Base-by-base conservation (phyloP, 2,888 invertebrate species). In the Mongoloraphidia duomilia region DNA sequence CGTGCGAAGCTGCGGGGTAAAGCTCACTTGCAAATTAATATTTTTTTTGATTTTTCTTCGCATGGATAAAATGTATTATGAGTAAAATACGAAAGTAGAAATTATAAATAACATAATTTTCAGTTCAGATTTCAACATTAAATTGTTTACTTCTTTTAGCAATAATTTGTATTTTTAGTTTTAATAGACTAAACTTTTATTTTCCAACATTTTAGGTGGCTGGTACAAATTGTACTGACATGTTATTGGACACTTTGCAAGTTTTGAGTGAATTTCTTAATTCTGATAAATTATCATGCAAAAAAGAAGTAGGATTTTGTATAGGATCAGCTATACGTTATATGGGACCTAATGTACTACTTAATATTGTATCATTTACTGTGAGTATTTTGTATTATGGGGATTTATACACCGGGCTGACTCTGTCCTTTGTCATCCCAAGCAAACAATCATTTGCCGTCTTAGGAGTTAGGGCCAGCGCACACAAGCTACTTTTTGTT, bases 321-420 rank as follows among this genome's bases (percentile, higher is more conserved):
- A 76, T 95, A 17, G 92, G 93, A 1, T 79, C 82, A 43, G 89
- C 88, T 1, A 73, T 90, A 13, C 79, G 76, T 61, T 65, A 77
- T 0, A 69, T 89, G 59, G 90, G 89, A 0, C 86, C 88, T 0
- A 81, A 84, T 59, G 65, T 73, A 49, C 82, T 89, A 1, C 67
- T 91, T 9, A 70, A 71, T 52, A 74, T 78, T 8, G 79, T 90
- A 52, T 82, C 84, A 0, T 59, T 90, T 12, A 69, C 79, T 57
- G 80, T 73, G 63, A 51, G 49, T 56, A 9, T 5, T 14, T 38
- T 40, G 26, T 26, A 1, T 26, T 26, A 1, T 26, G 1, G 17
- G 4, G 17, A 17, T 17, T 17, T 2, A 4, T n/a, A n/a, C n/a
- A n/a, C n/a, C n/a, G 26, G 5, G 6, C 26, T 6, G n/a, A n/a